Conservation (phyloP, 2,113 vertebrate species). For the Takifugu flavidus region DNA sequence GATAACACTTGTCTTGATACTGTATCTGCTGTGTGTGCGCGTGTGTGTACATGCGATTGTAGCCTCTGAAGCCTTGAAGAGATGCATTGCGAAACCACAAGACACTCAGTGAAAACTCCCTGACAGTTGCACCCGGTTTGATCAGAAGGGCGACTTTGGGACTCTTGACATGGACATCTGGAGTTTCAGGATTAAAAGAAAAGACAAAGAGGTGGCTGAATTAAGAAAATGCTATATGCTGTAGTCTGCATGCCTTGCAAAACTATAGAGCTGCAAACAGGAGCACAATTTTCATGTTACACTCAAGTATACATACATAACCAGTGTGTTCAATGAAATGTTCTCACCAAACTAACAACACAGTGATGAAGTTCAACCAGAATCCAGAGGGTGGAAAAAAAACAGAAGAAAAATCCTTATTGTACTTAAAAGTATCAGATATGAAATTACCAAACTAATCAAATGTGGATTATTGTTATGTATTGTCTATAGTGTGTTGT, state of each 20-base stretch:
- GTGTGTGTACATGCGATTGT: slow-evolving; percentile 15
- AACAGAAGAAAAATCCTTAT: slow-evolving; percentile 61
- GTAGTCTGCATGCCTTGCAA: slow-evolving; percentile 74
- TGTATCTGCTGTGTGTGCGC: slow-evolving; percentile 21
- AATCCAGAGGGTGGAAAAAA: slow-evolving; percentile 4
- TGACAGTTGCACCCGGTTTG: slow-evolving; percentile 12
- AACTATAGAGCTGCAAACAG: slow-evolving; percentile 70
- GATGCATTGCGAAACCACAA: slow-evolving; percentile 36
- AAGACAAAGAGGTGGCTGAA: slow-evolving; percentile 24
- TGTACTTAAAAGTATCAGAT: slow-evolving; percentile 80
- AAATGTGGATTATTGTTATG: slow-evolving; percentile 73
- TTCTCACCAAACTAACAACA: slow-evolving; percentile 42
- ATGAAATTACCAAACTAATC: slow-evolving; percentile 82
- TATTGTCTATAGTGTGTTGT: slow-evolving; percentile 81
- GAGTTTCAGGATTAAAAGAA: slow-evolving; percentile 18
- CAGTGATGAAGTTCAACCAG: slow-evolving; percentile 24
- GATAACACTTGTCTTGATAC: slow-evolving; percentile 47
- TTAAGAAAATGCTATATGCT: slow-evolving; percentile 43
- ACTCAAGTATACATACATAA: slow-evolving; percentile 58
- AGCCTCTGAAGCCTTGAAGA: slow-evolving; percentile 46
- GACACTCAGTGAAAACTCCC: slow-evolving; percentile 38
- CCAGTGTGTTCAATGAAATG: slow-evolving; percentile 52
- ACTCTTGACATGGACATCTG: slow-evolving; percentile 7
- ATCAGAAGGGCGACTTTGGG: slow-evolving; percentile 23
- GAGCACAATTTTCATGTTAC: slow-evolving; percentile 72